Evolutionary conservation across 2,113 vertebrate species (phyloP), one percentile per base, ranked within the genome.

Genomic region (Anarhynchus alexandrinus): DNA sequence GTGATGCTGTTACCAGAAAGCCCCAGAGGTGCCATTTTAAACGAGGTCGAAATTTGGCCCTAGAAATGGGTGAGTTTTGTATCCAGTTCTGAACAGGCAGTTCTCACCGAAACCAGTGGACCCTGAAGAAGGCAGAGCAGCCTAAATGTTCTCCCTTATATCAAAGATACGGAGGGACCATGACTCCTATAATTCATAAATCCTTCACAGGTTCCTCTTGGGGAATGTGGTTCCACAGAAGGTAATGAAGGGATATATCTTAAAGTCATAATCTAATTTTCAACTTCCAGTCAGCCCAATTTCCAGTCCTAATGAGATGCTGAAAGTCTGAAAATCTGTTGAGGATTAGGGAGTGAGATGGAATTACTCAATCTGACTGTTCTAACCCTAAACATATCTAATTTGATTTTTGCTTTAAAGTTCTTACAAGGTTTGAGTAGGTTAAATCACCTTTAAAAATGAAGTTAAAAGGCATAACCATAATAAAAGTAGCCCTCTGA

Each of bases 181-280:
- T 15, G 13, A 65, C 57, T 93, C 34, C 40, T 88, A 4, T 91
- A 93, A 86, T 94, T 85, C 66, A 96, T 73, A 92, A 91, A 80
- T 72, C 32, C 54, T 94, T 77, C 42, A 62, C 8, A 2, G 77
- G 19, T 65, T 91, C 47, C 93, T 96, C 93, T 45, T 81, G 86
- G 91, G 94, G 51, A 94, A 65, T 58, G n/a, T 73, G 22, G 55
- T 93, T 91, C 78, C n/a, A n/a, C 5, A 70, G 85, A 76, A 93
- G 25, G 30, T 93, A 96, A 96, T 95, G 64, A 85, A 90, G 52
- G 93, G 49, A 85, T 95, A 45, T 72, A 85, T 93, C 84, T 96
- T 96, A 86, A 96, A 96, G 55, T 85, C 67, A 90, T 91, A 92
- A 95, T 93, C 82, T 94, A 92, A 96, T 95, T 96, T 95, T 95